Evolutionary conservation across 2,797 vertebrate species (phyloP), one percentile per base, ranked within the genome.

Genomic region (Myoxocephalus aenaeus): DNA sequence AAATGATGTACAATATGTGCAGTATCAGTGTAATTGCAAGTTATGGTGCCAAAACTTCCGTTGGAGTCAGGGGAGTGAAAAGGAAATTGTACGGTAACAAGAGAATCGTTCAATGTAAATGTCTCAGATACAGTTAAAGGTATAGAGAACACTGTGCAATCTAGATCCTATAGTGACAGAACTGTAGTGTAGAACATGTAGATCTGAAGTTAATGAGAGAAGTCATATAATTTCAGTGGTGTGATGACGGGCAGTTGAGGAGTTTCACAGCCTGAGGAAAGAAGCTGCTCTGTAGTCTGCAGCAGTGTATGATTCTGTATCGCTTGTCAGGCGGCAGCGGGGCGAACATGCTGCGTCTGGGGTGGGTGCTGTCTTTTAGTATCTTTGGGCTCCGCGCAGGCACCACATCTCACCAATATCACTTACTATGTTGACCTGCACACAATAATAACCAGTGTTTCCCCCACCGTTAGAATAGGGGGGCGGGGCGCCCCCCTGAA

Each of bases 201-300:
- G 20, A 46, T 25, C 61, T 29, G 40, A 29, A 8, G 25, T 40
- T 54, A 53, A 40, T 38, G 36, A 42, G 20, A 44, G 8, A 17
- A 44, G 9, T 40, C 1, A n/a, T n/a, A 25, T 58, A 27, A 48
- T 58, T n/a, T 51, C 0, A 3, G 29, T 51, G 64, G 34, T 12
- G 54, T 59, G 40, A 38, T 5, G 51, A 14, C 9, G 32, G 40
- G 22, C 46, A 40, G 34, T 48, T 6, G 40, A 65, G 32, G 17
- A 29, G 38, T 57, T 40, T 34, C 27, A 10, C 18, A 36, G 54
- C 68, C 56, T 12, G 56, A 59, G 14, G 42, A 58, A 34, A 36
- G 40, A 48, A 36, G 42, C 68, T 36, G 56, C 68, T 50, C 42
- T 61, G 68, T 57, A 20, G 66, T 38, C 54, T 22, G 14, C 34